These are phyloP conservation scores for Aphelenchoides besseyi DNA, from an alignment of 1,140 invertebrate genomes.

Conservation along the genomic window DNA sequence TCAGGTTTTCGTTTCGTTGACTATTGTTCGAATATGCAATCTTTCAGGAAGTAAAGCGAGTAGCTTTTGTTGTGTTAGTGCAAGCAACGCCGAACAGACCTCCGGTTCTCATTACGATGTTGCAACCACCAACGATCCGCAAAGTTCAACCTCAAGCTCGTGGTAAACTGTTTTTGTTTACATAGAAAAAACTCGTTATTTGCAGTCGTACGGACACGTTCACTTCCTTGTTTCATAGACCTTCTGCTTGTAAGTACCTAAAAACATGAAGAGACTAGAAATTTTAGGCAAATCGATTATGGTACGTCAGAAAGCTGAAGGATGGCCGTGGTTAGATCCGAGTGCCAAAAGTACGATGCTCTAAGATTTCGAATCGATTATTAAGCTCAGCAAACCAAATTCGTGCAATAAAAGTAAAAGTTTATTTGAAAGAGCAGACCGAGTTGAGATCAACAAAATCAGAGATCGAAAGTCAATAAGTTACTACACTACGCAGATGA, in stretches of 20 bases:
- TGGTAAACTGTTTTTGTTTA: not conserved
- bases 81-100: not conserved
- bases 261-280: not conserved
- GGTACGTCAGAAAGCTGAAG: constrained; percentile 13
- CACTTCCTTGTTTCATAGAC: not conserved
- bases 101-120: constrained; percentile 16
- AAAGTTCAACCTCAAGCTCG: constrained; percentile 3
- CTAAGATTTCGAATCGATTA: not conserved
- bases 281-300: constrained; percentile 17
- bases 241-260: constrained; percentile 3
- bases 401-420: constrained; percentile 2
- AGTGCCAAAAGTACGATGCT: not conserved
- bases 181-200: not conserved
- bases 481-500: no score
- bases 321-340: constrained; percentile 10
- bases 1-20: not conserved
- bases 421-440: no score
- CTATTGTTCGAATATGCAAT: not conserved
- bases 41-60: not conserved
- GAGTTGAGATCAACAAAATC: no score
- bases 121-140: constrained; percentile 9
- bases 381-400: not conserved
- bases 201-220: constrained; percentile 18
- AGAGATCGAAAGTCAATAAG: no score
- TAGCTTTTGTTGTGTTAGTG: constrained; percentile 17